Conservation (phyloP, 2,888 invertebrate genomes). For the Mythimna pallens region DNA sequence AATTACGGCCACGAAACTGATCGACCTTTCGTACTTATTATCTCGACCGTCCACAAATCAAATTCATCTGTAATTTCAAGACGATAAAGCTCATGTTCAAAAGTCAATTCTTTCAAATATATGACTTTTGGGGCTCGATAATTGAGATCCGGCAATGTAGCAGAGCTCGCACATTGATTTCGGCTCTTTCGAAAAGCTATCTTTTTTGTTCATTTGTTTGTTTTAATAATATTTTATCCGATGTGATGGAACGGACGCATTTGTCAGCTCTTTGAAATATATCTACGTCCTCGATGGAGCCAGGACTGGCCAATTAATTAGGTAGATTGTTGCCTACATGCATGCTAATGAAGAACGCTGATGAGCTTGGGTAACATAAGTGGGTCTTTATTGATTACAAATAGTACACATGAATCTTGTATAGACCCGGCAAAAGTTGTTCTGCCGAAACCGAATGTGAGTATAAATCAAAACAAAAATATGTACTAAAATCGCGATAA, state of each 20-base stretch:
- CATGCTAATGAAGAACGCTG: constrained; percentile 85
- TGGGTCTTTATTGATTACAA: constrained; percentile 34
- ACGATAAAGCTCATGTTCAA: constrained; percentile 52
- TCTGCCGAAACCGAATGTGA: too few species aligned
- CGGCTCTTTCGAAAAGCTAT: constrained; percentile 89
- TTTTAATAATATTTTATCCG: constrained; percentile 91
- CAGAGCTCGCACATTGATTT: constrained; percentile 90
- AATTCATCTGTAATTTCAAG: constrained; percentile 58
- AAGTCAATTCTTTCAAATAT: constrained; percentile 40
- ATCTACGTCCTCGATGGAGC: constrained; percentile 80
- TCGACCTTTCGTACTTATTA: constrained; percentile 84
- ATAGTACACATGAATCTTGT: constrained; percentile 15
- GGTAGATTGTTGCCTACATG: constrained; percentile 79
- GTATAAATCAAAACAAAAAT: too few species aligned
- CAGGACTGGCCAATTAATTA: constrained; percentile 86
- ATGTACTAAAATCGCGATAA: too few species aligned
- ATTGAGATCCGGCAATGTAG: constrained; percentile 78
- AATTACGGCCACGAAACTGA: constrained; percentile 88
- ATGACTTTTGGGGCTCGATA: constrained; percentile 64
- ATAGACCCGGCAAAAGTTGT: not conserved
- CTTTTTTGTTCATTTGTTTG: constrained; percentile 90
- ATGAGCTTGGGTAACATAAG: constrained; percentile 71
- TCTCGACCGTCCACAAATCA: constrained; percentile 66
- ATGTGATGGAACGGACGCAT: constrained; percentile 89
- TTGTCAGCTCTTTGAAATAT: constrained; percentile 89